Conservation (phyloP, 2,113 vertebrate species). For the Tachysurus fulvidraco region DNA sequence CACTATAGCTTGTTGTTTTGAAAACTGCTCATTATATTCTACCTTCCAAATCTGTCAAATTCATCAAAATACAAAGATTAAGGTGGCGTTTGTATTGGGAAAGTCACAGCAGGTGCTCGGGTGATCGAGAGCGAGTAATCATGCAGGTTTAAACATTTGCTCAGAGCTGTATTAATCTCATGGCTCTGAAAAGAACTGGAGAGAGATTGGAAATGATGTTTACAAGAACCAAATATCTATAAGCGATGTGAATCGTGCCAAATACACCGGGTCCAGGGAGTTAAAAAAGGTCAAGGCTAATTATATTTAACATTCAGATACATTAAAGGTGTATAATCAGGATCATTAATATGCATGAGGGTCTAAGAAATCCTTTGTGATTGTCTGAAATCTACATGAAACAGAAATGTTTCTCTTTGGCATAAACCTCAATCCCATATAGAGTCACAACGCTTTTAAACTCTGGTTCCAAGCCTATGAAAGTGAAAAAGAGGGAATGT, state of each 20-base stretch:
- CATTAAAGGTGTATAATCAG: background rate
- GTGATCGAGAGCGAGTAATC: background rate
- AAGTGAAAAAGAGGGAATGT: background rate
- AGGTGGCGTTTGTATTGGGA: background rate
- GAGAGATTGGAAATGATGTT: background rate
- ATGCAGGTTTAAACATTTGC: constrained; percentile 3
- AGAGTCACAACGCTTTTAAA: background rate
- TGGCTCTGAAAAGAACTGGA: background rate
- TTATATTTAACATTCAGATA: background rate
- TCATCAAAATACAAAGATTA: background rate
- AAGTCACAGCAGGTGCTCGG: background rate
- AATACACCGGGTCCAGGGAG: background rate
- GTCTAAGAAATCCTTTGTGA: background rate
- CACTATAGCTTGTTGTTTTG: background rate
- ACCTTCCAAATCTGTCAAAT: background rate
- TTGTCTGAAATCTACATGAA: background rate
- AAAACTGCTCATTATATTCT: background rate
- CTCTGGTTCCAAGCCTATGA: background rate
- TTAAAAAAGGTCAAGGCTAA: background rate
- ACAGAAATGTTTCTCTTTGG: background rate
- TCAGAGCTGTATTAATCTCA: background rate
- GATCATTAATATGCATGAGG: background rate
- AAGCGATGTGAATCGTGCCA: constrained; percentile 8
- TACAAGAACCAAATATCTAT: background rate
- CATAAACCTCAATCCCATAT: background rate